A percentile compares a stretch with the other conserved stretches of the same genome.
phyloP scores from a whole-genome alignment of 2,113 vertebrate species.

The Herpetotheres cachinnans region DNA sequence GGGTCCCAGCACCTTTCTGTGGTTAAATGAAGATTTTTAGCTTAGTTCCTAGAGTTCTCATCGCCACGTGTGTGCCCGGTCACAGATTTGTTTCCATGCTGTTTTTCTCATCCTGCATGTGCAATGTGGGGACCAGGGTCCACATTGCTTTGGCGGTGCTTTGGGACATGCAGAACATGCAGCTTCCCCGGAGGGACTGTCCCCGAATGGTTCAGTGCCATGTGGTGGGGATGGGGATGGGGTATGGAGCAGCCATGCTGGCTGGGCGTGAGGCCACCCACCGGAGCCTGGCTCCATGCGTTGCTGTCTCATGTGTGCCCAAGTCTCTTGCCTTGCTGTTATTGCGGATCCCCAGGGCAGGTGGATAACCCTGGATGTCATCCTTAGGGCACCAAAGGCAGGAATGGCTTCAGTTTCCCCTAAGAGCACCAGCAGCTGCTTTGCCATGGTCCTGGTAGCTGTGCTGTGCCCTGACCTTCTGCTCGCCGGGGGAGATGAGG shows the following conservation, averaged over 20 bases:
- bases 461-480: not conserved
- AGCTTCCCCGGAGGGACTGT: not conserved
- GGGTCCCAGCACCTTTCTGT: conserved; percentile 38
- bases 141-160: rapidly evolving
- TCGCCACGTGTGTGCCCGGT: not conserved
- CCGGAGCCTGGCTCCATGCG: not conserved
- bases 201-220: rapidly evolving
- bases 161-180: not conserved
- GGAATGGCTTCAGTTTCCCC: not conserved
- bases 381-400: not conserved
- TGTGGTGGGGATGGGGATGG: rapidly evolving
- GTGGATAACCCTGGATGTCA: not conserved
- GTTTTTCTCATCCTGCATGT: not conserved
- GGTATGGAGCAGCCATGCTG: not conserved
- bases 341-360: not conserved
- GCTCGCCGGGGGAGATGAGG: rapidly evolving
- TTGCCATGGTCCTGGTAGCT: rapidly evolving
- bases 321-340: not conserved
- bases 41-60: not conserved
- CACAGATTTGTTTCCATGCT: not conserved
- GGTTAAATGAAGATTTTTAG: conserved; percentile 35
- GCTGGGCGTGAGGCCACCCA: not conserved
- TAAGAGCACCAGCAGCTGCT: not conserved
- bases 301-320: not conserved
- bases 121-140: not conserved